These are phyloP conservation scores for Enteromius unitaeniatus DNA, from an alignment of 2,797 vertebrate species.

Conservation along the genomic window DNA sequence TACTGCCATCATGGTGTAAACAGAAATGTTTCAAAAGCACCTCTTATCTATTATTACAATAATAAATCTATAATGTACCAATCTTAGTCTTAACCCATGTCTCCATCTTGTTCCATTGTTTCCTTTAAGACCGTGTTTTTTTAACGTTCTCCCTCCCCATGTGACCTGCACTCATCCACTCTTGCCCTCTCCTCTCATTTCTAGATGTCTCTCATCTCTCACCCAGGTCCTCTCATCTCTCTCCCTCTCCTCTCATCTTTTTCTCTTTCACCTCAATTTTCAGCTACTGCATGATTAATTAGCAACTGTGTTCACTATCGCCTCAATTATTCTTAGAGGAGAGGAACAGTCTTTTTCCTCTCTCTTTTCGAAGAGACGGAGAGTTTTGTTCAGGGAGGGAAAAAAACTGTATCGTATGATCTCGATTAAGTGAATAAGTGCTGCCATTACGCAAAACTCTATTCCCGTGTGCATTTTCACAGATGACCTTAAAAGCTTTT, in stretches of 20 bases:
- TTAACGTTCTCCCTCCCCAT: slow-evolving; percentile 53
- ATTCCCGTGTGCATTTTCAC: slow-evolving; percentile 46
- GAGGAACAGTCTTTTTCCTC: slow-evolving; percentile 47
- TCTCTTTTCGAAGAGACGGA: slow-evolving; percentile 55
- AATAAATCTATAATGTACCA: slow-evolving; percentile 6
- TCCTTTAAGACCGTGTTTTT: slow-evolving; percentile 35
- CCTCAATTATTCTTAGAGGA: slow-evolving; percentile 78
- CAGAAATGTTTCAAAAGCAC: not conserved
- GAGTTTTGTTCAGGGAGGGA: slow-evolving; percentile 42
- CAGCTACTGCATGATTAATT: slow-evolving; percentile 84
- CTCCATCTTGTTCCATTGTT: slow-evolving; percentile 24
- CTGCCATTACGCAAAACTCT: slow-evolving; percentile 56
- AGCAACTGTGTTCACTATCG: slow-evolving; percentile 79
- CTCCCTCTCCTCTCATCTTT: slow-evolving; percentile 63
- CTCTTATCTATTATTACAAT: slow-evolving; percentile 9
- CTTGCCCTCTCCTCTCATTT: slow-evolving; percentile 39
- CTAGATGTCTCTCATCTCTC: slow-evolving; percentile 46
- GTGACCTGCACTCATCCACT: slow-evolving; percentile 67
- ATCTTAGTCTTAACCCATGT: not conserved
- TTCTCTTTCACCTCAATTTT: slow-evolving; percentile 82
- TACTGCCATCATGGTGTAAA: not conserved
- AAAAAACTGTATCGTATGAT: slow-evolving; percentile 51
- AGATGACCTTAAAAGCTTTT: slow-evolving; percentile 55
- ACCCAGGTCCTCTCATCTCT: slow-evolving; percentile 55
- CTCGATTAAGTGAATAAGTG: slow-evolving; percentile 59